phyloP scores from a whole-genome alignment of 2,113 vertebrate genomes.

The Apus apus region DNA sequence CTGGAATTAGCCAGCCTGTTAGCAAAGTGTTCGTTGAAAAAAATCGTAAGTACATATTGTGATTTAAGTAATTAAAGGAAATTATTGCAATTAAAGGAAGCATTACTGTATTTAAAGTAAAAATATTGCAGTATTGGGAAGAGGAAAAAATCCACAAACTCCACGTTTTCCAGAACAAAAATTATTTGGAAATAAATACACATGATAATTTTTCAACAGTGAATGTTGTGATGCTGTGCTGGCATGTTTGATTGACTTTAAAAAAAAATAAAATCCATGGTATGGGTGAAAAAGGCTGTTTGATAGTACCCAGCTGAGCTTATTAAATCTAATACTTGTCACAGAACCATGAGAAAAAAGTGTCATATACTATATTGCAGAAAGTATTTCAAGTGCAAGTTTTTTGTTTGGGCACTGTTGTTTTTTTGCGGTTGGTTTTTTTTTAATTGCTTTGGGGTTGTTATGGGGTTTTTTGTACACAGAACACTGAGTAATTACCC shows the following conservation, averaged over 20 bases:
- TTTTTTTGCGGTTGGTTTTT: neutral
- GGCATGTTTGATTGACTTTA: neutral
- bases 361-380: neutral
- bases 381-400: neutral
- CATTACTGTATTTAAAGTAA: neutral
- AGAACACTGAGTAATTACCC: neutral
- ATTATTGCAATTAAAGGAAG: neutral
- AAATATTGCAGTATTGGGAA: neutral
- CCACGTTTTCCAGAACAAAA: neutral
- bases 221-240: neutral
- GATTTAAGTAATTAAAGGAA: neutral
- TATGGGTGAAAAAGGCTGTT: neutral
- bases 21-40: slow-evolving; percentile 94
- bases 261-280: neutral
- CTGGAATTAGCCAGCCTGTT: slow-evolving; percentile 88
- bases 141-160: neutral
- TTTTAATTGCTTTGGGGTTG: neutral
- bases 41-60: slow-evolving; percentile 84
- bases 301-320: neutral
- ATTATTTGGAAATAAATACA: neutral
- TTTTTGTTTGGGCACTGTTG: neutral
- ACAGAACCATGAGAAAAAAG: neutral
- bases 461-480: neutral
- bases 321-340: neutral
- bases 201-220: neutral